phyloP scores from a whole-genome alignment of 2,888 invertebrate species.

The Drosophila subsilvestris region DNA sequence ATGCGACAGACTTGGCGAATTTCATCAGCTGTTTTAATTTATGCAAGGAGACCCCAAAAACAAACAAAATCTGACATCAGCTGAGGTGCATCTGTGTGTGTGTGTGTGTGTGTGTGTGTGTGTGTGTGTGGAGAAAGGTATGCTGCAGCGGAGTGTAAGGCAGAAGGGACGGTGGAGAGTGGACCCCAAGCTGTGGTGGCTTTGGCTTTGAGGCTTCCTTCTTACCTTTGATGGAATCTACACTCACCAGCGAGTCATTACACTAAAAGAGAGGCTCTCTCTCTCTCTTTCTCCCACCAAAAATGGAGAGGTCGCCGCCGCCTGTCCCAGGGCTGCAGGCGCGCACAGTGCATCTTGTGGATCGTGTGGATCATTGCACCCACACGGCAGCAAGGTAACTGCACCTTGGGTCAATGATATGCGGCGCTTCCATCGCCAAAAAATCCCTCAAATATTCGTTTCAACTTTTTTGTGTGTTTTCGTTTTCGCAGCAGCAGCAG shows the following conservation, averaged over 20 bases:
- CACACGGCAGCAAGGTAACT: conserved; percentile 60
- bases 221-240: too few species aligned
- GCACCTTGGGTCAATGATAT: conserved; percentile 75
- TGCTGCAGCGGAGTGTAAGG: background rate
- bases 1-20: conserved; percentile 66
- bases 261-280: background rate
- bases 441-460: conserved; percentile 29
- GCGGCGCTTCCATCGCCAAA: conserved; percentile 29
- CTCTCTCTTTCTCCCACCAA: too few species aligned
- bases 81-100: conserved; percentile 8
- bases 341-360: conserved; percentile 33
- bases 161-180: too few species aligned
- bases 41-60: conserved; percentile 54
- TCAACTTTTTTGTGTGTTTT: conserved; percentile 2
- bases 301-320: too few species aligned
- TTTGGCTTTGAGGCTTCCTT: too few species aligned
- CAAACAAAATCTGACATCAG: background rate
- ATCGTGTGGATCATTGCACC: conserved; percentile 40
- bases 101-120: background rate
- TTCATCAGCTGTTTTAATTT: conserved; percentile 79
- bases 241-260: background rate
- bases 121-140: conserved; percentile 2
- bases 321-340: conserved; percentile 27
- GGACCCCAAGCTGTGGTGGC: too few species aligned
- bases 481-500: conserved; percentile 7